These are phyloP conservation scores for Alentia gelatinosa DNA, from an alignment of 2,888 invertebrate genomes.

Conservation along the genomic window DNA sequence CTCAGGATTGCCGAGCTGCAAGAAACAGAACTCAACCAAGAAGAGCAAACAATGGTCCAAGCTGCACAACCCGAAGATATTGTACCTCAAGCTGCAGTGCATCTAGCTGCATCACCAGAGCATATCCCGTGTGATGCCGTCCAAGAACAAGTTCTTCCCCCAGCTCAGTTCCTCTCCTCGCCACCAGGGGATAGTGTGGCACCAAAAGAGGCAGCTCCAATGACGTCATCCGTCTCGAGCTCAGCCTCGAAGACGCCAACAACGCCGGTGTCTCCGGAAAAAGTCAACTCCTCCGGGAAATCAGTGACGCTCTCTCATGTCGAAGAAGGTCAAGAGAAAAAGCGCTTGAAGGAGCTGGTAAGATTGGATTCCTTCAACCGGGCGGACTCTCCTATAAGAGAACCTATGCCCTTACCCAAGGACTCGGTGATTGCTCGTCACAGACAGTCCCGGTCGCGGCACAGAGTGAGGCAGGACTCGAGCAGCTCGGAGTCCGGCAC, in stretches of 20 bases:
- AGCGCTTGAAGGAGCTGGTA: not conserved
- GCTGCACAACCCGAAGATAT: not conserved
- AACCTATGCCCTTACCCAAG: conserved; percentile 48
- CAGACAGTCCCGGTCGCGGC: conserved; percentile 19
- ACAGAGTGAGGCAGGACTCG: not conserved
- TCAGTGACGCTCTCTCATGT: not conserved
- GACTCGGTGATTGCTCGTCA: conserved; percentile 54
- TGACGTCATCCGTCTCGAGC: not conserved
- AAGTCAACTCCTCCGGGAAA: not conserved
- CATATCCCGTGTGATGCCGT: no score
- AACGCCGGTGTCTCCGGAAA: not conserved
- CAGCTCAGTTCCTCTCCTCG: not conserved
- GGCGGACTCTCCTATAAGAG: conserved; percentile 37
- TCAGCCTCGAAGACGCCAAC: not conserved
- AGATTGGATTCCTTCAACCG: conserved; percentile 47
- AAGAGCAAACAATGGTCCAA: not conserved
- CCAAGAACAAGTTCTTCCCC: not conserved
- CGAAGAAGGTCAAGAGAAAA: not conserved
- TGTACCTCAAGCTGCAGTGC: not conserved
- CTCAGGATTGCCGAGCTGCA: not conserved
- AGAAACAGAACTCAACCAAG: not conserved
- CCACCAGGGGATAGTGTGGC: not conserved
- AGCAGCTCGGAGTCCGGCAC: not conserved
- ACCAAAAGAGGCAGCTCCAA: not conserved
- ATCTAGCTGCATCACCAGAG: not conserved